Evolutionary conservation across 2,888 invertebrate species (phyloP), one percentile per base, ranked within the genome.

Genomic region (Euzophera pinguis): DNA sequence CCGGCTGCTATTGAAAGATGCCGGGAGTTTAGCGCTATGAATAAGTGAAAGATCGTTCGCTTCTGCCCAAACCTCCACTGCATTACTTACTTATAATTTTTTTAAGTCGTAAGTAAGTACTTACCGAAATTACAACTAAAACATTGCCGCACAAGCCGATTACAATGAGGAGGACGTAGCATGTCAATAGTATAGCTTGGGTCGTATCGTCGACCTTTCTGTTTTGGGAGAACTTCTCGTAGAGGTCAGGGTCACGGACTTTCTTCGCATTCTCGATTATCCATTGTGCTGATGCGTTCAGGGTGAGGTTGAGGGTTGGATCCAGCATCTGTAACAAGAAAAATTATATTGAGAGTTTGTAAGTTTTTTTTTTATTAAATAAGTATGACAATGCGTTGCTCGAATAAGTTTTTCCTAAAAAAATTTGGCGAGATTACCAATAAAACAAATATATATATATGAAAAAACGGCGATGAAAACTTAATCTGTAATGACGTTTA

Each of bases 81-180:
- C 29, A 29, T 7, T 29, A 29, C 29, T 6, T 29, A 14, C 6
- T 54, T 53, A 61, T 68, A n/a, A n/a, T n/a, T n/a, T n/a, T n/a
- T n/a, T n/a, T n/a, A n/a, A n/a, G n/a, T n/a, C n/a, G n/a, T n/a
- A n/a, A n/a, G n/a, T n/a, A n/a, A n/a, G n/a, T n/a, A 81, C 90
- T 89, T 71, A 91, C 93, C 60, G 92, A 92, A 57, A 92, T 86
- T 58, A 98, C 97, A 65, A 98, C 97, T 45, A 98, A 90, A 8
- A 94, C 93, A 83, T 98, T 98, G 43, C 98, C 98, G 51, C 95
- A 88, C 1, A 96, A 94, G 37, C 98, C 98, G 51, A 96, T 93
- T 10, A 94, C 82, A 55, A 97, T 97, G 66, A 97, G 89, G 56
- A 94, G 88, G 16, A 93, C 91, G 85, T 96, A 96, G 69, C 94